Percentiles rank a stretch among this genome's conserved stretches.
Conservation (phyloP, 64 coral and sea anemone genomes). For the Orbicella faveolata region DNA sequence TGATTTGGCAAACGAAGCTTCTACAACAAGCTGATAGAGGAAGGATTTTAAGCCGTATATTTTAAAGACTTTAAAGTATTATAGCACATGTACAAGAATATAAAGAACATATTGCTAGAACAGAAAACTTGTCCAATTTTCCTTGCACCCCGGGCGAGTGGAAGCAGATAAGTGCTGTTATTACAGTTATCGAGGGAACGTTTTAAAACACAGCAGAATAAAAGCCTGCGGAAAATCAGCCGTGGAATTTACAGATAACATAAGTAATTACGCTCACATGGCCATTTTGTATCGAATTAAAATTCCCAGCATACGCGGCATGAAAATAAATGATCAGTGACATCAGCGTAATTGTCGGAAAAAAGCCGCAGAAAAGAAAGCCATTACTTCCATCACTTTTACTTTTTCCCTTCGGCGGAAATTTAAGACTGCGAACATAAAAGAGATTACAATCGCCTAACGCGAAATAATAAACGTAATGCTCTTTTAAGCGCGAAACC, state of each 20-base stretch:
- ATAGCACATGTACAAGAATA: not conserved
- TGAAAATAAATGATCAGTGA: not conserved
- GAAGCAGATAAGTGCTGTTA: not conserved
- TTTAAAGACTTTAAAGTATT: not conserved
- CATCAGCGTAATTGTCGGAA: not conserved
- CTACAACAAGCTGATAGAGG: not conserved
- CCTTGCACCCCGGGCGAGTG: not conserved
- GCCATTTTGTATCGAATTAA: constrained; percentile 4
- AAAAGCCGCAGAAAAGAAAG: not conserved
- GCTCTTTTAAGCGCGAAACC: not conserved
- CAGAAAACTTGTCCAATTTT: not conserved
- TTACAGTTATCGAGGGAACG: not conserved
- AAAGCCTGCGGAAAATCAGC: not conserved
- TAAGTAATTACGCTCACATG: not conserved
- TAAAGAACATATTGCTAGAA: not conserved
- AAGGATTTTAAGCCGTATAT: too few relatives aligned
- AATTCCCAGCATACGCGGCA: not conserved
- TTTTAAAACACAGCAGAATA: not conserved
- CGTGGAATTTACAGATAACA: not conserved
- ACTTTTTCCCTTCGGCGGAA: constrained; percentile 8
- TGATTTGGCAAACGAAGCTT: not conserved
- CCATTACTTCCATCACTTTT: not conserved
- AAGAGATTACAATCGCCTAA: not conserved
- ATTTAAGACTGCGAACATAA: not conserved
- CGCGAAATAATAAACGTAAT: not conserved